Evolutionary conservation across 2,113 vertebrate species (phyloP).

Genomic region (Cariama cristata): DNA sequence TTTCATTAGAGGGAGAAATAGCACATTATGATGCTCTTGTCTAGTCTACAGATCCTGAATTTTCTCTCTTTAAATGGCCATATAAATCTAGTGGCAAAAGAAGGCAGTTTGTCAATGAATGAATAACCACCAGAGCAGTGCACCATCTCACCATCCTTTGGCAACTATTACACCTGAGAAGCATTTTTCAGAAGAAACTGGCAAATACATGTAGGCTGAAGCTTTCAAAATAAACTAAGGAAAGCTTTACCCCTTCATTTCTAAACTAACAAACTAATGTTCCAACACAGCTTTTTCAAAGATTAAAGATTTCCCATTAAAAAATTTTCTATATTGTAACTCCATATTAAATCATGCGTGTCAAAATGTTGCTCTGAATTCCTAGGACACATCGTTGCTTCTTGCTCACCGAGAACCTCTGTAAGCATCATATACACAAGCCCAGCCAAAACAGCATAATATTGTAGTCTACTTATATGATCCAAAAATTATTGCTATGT

Average conservation of each 20-base stretch:
- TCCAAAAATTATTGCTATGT: background rate
- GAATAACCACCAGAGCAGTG: background rate
- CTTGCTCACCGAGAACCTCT: background rate
- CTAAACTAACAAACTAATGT: background rate
- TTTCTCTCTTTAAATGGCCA: slow-evolving; percentile 66
- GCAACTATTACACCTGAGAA: background rate
- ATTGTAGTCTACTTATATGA: background rate
- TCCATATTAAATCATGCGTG: background rate
- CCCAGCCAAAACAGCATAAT: background rate
- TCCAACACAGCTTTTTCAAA: background rate
- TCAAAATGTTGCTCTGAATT: background rate
- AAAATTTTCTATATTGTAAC: background rate
- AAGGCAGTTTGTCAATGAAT: slow-evolving; percentile 39
- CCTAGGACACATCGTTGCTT: background rate
- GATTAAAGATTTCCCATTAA: background rate
- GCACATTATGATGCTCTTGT: slow-evolving; percentile 65
- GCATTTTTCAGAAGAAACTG: background rate
- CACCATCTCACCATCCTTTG: background rate
- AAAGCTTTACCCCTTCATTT: background rate
- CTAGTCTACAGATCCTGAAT: slow-evolving; percentile 38
- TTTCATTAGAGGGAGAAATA: slow-evolving; percentile 79
- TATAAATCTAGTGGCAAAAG: slow-evolving; percentile 69
- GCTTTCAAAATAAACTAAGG: background rate
- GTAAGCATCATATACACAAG: background rate
- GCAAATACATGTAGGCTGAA: background rate